Conservation (phyloP, 2,113 vertebrate species). For the Propithecus coquereli region DNA sequence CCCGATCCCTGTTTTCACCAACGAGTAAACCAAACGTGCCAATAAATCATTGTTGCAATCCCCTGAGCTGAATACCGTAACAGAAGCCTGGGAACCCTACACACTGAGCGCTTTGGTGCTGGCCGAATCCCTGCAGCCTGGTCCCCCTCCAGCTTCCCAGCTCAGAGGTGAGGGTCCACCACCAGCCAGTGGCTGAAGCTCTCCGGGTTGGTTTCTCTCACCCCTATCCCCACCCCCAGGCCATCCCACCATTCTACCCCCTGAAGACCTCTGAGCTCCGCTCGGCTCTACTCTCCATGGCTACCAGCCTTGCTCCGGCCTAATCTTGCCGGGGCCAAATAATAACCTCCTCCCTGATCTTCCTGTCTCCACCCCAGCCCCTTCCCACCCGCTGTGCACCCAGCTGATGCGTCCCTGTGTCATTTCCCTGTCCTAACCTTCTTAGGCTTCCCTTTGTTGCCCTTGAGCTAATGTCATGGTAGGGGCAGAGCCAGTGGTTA, state of each 20-base stretch:
- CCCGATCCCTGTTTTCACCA: not conserved
- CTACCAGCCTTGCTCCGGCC: not conserved
- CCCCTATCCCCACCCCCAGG: not conserved
- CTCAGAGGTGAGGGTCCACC: not conserved
- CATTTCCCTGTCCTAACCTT: not conserved
- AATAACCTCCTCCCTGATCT: not conserved
- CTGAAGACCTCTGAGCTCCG: not conserved
- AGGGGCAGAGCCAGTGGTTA: not conserved
- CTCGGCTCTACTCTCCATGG: not conserved
- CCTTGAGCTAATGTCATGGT: not conserved
- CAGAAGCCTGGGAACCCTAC: not conserved
- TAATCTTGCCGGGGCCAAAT: not conserved
- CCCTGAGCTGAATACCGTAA: not conserved
- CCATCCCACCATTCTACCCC: not conserved
- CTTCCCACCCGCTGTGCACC: not conserved
- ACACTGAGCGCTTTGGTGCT: not conserved
- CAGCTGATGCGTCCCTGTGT: not conserved
- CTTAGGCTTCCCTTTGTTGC: not conserved
- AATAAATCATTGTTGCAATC: not conserved
- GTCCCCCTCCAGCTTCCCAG: slow-evolving; percentile 1
- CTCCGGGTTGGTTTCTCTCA: not conserved
- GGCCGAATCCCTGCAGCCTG: not conserved
- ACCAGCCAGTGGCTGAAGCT: not conserved
- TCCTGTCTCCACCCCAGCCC: not conserved
- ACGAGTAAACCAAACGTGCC: not conserved